Percentiles rank a stretch among this genome's conserved stretches.
Evolutionary conservation across 2,888 invertebrate species (phyloP).

Genomic region (Drosophila recens): DNA sequence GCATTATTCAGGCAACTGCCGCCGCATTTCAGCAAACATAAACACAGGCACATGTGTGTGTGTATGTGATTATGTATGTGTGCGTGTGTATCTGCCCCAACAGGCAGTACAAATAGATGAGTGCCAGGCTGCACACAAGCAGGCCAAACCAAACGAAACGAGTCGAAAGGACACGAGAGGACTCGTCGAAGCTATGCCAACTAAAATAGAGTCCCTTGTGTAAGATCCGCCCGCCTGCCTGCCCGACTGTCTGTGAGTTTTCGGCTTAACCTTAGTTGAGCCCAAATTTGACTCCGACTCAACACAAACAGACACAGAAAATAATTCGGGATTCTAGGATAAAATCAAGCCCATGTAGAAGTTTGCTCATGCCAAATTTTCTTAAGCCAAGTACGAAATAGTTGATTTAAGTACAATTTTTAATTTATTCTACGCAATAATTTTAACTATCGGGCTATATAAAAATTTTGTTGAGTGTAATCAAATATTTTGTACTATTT

Average conservation of each 20-base stretch:
- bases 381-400: no score
- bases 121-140: constrained; percentile 34
- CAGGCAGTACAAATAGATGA: constrained; percentile 62
- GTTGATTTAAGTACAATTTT: no score
- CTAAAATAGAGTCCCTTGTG: constrained; percentile 23
- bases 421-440: no score
- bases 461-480: no score
- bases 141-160: constrained; percentile 48
- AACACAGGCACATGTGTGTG: constrained; percentile 28
- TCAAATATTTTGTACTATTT: no score
- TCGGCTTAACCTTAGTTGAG: constrained; percentile 36
- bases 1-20: constrained; percentile 73
- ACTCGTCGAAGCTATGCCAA: constrained; percentile 33
- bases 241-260: constrained; percentile 15
- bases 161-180: constrained; percentile 17
- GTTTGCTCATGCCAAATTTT: no score
- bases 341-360: no score
- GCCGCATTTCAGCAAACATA: constrained; percentile 56
- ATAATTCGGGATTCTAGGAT: no score
- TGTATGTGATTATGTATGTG: no score
- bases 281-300: constrained; percentile 51
- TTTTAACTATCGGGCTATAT: no score
- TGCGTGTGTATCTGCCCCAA: constrained; percentile 33
- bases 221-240: constrained; percentile 14
- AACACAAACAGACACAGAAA: not conserved